Evolutionary conservation across 2,797 vertebrate genomes (phyloP).

Genomic region (Eutrigla gurnardus): DNA sequence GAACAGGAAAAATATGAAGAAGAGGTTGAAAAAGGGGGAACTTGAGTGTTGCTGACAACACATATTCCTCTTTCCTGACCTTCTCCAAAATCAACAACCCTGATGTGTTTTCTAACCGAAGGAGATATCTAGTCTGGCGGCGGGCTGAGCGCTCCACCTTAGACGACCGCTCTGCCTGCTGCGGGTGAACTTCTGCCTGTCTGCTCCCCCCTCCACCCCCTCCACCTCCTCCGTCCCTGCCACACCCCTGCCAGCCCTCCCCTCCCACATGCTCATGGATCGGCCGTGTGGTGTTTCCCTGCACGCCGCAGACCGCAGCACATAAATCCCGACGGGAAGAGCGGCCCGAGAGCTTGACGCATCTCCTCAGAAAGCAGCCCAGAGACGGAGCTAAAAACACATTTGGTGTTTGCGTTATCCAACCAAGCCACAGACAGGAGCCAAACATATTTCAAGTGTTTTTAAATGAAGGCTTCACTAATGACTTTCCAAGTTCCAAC

Average conservation of each 20-base stretch:
- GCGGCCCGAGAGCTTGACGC: slow-evolving; percentile 8
- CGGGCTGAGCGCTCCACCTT: slow-evolving; percentile 32
- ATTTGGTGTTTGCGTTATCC: slow-evolving; percentile 29
- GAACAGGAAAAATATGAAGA: not conserved
- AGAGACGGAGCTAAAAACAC: slow-evolving; percentile 10
- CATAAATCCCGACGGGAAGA: slow-evolving; percentile 57
- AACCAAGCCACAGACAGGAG: slow-evolving; percentile 26
- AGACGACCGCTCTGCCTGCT: slow-evolving; percentile 53
- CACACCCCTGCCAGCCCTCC: slow-evolving; percentile 34
- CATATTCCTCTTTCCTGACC: slow-evolving; percentile 48
- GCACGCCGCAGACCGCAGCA: slow-evolving; percentile 51
- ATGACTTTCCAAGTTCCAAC: slow-evolving; percentile 11
- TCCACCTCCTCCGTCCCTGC: slow-evolving; percentile 22
- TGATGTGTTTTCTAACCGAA: slow-evolving; percentile 40
- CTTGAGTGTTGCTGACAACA: slow-evolving; percentile 47
- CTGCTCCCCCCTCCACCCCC: slow-evolving; percentile 38
- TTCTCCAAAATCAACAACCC: slow-evolving; percentile 73
- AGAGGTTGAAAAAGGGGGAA: slow-evolving; percentile 5
- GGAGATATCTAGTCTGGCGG: slow-evolving; percentile 56
- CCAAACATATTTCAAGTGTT: not conserved
- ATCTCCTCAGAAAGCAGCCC: slow-evolving; percentile 25
- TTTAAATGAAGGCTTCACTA: slow-evolving; percentile 3
- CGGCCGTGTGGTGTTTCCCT: slow-evolving; percentile 33
- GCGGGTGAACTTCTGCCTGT: slow-evolving; percentile 69
- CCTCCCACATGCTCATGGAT: slow-evolving; percentile 12